Percentiles rank a stretch among this genome's conserved stretches.
Conservation (phyloP, 64 coral and sea anemone genomes). For the Orbicella faveolata region DNA sequence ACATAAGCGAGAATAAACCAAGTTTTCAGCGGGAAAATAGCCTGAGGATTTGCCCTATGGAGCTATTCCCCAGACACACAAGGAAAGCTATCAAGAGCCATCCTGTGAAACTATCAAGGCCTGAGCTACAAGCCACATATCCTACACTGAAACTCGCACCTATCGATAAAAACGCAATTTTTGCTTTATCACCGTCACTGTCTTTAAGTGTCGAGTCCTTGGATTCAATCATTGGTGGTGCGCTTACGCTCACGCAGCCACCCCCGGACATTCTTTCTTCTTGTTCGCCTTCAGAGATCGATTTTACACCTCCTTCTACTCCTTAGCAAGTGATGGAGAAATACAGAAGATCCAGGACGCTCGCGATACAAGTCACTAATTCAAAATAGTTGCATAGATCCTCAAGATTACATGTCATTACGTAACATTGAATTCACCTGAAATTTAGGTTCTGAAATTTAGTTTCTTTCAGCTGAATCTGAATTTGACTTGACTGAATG, state of each 20-base stretch:
- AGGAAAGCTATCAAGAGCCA: neutral
- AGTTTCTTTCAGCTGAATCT: neutral
- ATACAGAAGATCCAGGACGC: neutral
- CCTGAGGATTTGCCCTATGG: constrained; percentile 22
- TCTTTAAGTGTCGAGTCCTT: constrained; percentile 14
- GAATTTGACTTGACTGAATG: neutral
- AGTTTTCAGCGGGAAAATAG: constrained; percentile 14
- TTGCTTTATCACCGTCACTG: neutral
- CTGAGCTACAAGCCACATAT: constrained; percentile 11
- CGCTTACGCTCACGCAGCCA: constrained; percentile 11
- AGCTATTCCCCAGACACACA: constrained; percentile 15
- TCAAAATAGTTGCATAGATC: neutral
- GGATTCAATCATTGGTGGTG: constrained; percentile 3
- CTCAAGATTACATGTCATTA: neutral
- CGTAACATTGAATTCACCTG: neutral
- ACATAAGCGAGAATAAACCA: neutral
- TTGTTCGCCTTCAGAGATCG: constrained; percentile 25
- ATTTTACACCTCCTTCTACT: constrained; percentile 12
- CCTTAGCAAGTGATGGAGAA: neutral
- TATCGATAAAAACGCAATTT: constrained; percentile 27
- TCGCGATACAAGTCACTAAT: neutral
- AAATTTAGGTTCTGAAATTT: neutral
- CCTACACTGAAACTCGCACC: constrained; percentile 15
- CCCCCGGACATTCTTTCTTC: constrained; percentile 27
- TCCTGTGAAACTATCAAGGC: neutral